A percentile compares a stretch with the other conserved stretches of the same genome.
These are phyloP conservation scores for Empis stercorea DNA, from an alignment of 2,888 invertebrate species.

Conservation along the genomic window DNA sequence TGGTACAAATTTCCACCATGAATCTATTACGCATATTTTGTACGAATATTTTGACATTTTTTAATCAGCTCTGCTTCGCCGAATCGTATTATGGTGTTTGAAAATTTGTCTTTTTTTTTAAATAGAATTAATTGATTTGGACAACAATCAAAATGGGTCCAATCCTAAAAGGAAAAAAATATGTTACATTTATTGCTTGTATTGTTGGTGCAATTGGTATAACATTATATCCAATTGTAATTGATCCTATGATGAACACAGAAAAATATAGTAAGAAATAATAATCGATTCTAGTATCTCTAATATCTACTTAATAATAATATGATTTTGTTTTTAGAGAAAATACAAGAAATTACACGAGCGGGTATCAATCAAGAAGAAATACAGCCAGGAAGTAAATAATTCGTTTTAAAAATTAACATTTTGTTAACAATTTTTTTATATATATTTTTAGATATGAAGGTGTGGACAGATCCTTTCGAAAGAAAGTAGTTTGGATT, in stretches of 20 bases:
- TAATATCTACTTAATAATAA: too few species aligned
- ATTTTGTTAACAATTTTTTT: too few species aligned
- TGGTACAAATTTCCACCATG: too few species aligned
- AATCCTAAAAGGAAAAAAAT: conserved; percentile 42
- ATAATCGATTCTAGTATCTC: not conserved
- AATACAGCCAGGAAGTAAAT: conserved; percentile 45
- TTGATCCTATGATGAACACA: conserved; percentile 47
- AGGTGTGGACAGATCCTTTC: conserved; percentile 43
- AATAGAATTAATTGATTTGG: too few species aligned
- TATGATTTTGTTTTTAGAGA: conserved; percentile 25
- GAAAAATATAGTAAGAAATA: conserved; percentile 38
- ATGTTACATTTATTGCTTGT: conserved; percentile 41
- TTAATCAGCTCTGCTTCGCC: too few species aligned
- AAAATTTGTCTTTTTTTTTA: too few species aligned
- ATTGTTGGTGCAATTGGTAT: conserved; percentile 41
- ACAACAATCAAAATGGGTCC: not conserved
- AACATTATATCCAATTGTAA: conserved; percentile 45
- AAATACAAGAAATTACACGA: conserved; percentile 38
- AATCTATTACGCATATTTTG: too few species aligned
- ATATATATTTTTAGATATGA: conserved; percentile 38
- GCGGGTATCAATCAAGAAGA: conserved; percentile 40
- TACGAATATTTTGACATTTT: too few species aligned
- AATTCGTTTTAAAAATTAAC: too few species aligned
- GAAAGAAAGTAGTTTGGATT: conserved; percentile 24
- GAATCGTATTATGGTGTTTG: too few species aligned